phyloP scores from a whole-genome alignment of 2,888 invertebrate species.

The Cephus runcator region DNA sequence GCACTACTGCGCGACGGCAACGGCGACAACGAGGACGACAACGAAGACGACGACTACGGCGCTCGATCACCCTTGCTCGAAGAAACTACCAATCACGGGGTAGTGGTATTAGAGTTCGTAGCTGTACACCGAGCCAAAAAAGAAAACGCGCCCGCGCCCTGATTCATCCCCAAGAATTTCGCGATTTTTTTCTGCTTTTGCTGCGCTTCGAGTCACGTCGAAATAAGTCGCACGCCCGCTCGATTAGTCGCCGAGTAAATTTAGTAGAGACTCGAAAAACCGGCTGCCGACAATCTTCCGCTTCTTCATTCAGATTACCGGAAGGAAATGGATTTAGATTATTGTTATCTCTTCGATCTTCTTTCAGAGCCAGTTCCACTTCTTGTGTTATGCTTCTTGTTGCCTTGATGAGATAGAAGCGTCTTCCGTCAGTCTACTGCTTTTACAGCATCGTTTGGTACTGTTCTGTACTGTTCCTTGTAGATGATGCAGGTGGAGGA shows the following conservation, averaged over 20 bases:
- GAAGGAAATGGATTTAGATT: background rate
- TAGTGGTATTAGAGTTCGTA: background rate
- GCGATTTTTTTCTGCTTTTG: conserved; percentile 20
- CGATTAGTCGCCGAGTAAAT: conserved; percentile 45
- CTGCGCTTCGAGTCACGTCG: conserved; percentile 13
- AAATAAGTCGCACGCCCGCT: conserved; percentile 22
- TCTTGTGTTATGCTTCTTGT: background rate
- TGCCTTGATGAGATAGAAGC: background rate
- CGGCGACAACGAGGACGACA: background rate
- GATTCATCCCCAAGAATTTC: conserved; percentile 45
- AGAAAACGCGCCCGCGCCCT: conserved; percentile 31
- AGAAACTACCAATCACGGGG: background rate
- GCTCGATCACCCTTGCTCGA: background rate
- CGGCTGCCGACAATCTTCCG: background rate
- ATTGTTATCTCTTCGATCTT: background rate
- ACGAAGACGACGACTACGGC: background rate
- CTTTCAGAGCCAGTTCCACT: background rate
- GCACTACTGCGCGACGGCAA: background rate
- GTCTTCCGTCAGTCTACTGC: background rate
- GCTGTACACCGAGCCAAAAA: background rate
- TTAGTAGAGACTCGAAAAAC: conserved; percentile 25
- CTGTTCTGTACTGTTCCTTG: background rate
- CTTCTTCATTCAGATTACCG: background rate
- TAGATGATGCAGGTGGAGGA: background rate
- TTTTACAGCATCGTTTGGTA: background rate